Evolutionary conservation across 2,797 vertebrate genomes (phyloP).

Genomic region (Sebastes variabilis): DNA sequence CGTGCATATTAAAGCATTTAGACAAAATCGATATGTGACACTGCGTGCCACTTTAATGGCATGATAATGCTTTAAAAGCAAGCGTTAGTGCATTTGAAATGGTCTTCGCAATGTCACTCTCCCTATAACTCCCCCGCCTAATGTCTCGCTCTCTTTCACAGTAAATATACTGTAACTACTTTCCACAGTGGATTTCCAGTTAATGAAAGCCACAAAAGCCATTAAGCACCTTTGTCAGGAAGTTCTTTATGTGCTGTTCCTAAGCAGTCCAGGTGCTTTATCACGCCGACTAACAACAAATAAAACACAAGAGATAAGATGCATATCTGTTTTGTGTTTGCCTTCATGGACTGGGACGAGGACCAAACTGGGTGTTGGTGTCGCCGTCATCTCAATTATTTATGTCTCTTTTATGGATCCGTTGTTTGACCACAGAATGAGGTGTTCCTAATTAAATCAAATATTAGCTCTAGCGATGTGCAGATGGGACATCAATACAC

Average conservation of each 20-base stretch:
- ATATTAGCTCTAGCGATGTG: not conserved
- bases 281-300: slow-evolving; percentile 9
- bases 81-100: not conserved
- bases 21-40: slow-evolving; percentile 4
- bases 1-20: not conserved
- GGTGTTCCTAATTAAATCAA: slow-evolving; percentile 1
- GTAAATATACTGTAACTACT: slow-evolving; percentile 9
- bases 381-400: slow-evolving; percentile 25
- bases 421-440: slow-evolving; percentile 18
- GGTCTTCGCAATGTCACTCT: not conserved
- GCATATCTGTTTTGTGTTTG: slow-evolving; percentile 9
- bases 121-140: not conserved
- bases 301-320: slow-evolving; percentile 19
- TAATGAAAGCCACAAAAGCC: slow-evolving; percentile 25
- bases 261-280: slow-evolving; percentile 17
- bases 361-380: not conserved
- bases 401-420: not conserved
- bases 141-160: not conserved
- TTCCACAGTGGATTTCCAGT: not conserved
- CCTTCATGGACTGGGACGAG: not conserved
- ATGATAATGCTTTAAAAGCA: not conserved
- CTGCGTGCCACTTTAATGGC: not conserved
- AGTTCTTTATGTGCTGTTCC: slow-evolving; percentile 13
- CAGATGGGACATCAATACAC: not conserved
- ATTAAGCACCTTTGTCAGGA: not conserved